Evolutionary conservation across 2,113 vertebrate genomes (phyloP).

Genomic region (Australoheros scitulus): DNA sequence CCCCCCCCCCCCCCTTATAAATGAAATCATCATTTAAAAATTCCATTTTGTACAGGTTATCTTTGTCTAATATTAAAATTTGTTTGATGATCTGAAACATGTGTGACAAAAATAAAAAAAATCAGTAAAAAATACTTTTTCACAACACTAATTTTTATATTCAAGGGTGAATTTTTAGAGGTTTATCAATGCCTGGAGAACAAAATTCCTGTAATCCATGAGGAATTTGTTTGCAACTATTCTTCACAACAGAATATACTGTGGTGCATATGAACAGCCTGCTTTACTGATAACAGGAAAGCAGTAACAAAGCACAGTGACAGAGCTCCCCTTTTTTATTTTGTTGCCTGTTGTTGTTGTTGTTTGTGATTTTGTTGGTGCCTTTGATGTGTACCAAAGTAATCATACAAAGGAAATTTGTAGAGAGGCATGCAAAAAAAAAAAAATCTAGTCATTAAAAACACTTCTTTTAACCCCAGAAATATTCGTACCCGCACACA

Average conservation of each 20-base stretch:
- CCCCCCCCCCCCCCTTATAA: background rate
- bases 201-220: background rate
- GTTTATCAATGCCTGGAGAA: background rate
- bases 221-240: background rate
- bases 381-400: background rate
- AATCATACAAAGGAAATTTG: slow-evolving; percentile 13
- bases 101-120: rapidly evolving
- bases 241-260: background rate
- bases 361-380: slow-evolving; percentile 6
- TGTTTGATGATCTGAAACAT: background rate
- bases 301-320: background rate
- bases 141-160: background rate
- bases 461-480: background rate
- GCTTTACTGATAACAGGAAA: background rate
- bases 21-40: background rate
- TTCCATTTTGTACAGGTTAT: background rate
- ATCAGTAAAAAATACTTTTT: background rate
- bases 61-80: background rate
- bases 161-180: background rate
- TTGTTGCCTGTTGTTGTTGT: background rate
- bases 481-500: background rate
- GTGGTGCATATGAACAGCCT: background rate
- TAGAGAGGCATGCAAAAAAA: background rate
- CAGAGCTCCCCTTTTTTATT: background rate
- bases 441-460: slow-evolving; percentile 31